phyloP scores from a whole-genome alignment of 2,888 invertebrate species.

The Limnephilus auricula region DNA sequence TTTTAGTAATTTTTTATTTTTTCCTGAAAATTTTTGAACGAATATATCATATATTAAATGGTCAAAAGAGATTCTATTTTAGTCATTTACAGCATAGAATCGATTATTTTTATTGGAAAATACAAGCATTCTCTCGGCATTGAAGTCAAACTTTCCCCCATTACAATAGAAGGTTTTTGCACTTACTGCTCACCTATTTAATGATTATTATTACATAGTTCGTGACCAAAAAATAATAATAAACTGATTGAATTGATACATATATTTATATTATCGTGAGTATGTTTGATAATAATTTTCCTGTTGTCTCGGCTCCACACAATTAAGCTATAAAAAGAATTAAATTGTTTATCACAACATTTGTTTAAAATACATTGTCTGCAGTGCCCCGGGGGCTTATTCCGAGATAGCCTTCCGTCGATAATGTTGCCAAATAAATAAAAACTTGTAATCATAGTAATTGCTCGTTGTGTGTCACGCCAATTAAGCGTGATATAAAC shows the following conservation, averaged over 20 bases:
- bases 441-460: constrained; percentile 38
- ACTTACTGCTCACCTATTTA: background rate
- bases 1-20: too few relatives aligned
- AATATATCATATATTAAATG: background rate
- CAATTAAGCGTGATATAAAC: constrained; percentile 29
- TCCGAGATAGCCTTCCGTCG: constrained; percentile 26
- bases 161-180: background rate
- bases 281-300: background rate
- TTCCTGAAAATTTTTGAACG: background rate
- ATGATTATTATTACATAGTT: background rate
- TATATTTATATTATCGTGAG: background rate
- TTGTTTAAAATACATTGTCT: constrained; percentile 6
- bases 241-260: background rate
- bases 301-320: background rate
- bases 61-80: background rate
- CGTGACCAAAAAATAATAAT: background rate
- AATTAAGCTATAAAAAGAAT: background rate
- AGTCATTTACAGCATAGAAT: background rate
- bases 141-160: background rate
- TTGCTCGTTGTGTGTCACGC: constrained; percentile 35
- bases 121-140: background rate
- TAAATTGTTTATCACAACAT: background rate
- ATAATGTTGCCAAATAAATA: constrained; percentile 41
- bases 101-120: background rate
- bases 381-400: background rate